phyloP scores from a whole-genome alignment of 2,888 invertebrate species.

The Sympetrum striolatum region DNA sequence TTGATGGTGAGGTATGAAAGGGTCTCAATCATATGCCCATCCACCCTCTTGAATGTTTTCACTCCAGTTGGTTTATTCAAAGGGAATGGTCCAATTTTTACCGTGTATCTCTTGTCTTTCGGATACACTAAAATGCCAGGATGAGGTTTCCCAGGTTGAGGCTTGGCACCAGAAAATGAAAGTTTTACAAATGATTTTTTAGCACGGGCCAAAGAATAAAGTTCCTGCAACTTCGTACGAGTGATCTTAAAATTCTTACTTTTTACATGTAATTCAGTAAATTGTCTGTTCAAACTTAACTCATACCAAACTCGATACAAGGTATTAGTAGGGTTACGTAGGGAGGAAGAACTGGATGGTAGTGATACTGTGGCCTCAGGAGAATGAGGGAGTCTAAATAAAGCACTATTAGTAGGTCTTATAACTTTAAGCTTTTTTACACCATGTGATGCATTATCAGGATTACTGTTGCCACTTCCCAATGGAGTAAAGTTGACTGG shows the following conservation, averaged over 20 bases:
- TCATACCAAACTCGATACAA: not conserved
- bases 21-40: not conserved
- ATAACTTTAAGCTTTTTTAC: too few species aligned
- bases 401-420: too few species aligned
- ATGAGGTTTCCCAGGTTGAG: not conserved
- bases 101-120: not conserved
- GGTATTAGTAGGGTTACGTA: too few species aligned
- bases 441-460: too few species aligned
- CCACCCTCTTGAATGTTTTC: not conserved
- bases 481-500: too few species aligned
- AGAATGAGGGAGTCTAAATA: too few species aligned
- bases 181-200: not conserved
- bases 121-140: not conserved
- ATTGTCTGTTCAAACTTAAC: not conserved
- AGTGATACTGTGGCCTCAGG: too few species aligned
- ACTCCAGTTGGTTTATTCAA: not conserved
- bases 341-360: too few species aligned
- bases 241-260: not conserved
- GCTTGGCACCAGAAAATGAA: not conserved
- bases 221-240: not conserved
- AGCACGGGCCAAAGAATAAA: not conserved
- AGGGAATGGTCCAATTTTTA: not conserved
- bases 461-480: too few species aligned
- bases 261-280: not conserved
- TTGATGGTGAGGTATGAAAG: not conserved